phyloP scores from a whole-genome alignment of 2,113 vertebrate species.

The Thunnus thynnus region DNA sequence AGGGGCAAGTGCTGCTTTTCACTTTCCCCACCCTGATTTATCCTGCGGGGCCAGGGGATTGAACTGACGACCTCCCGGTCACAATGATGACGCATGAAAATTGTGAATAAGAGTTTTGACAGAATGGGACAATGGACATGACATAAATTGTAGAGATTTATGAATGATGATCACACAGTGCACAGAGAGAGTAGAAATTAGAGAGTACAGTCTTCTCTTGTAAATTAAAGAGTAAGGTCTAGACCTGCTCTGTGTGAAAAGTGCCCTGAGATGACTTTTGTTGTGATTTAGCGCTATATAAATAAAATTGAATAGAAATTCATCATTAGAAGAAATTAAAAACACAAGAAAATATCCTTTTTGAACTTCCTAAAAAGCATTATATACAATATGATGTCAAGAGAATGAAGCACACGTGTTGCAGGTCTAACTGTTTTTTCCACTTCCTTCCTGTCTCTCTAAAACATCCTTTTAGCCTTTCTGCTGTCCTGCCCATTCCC shows the following conservation, averaged over 20 bases:
- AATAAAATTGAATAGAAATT: neutral
- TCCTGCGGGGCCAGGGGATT: too few relatives aligned
- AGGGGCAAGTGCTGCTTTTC: too few relatives aligned
- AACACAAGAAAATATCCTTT: neutral
- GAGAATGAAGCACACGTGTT: neutral
- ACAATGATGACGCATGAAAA: neutral
- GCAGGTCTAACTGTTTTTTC: neutral
- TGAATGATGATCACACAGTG: neutral
- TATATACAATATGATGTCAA: too few relatives aligned
- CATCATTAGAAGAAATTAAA: neutral
- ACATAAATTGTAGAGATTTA: neutral
- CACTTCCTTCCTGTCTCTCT: neutral
- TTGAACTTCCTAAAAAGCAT: neutral
- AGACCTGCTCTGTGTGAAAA: too few relatives aligned
- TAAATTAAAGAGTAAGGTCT: too few relatives aligned
- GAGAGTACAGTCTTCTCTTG: too few relatives aligned
- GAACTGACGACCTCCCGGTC: too few relatives aligned
- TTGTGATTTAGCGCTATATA: too few relatives aligned
- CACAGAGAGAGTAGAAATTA: too few relatives aligned
- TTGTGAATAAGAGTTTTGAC: neutral
- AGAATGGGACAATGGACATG: neutral
- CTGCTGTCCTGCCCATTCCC: constrained; percentile 92
- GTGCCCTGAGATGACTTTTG: too few relatives aligned
- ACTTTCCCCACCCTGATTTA: too few relatives aligned
- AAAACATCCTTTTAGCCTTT: constrained; percentile 83